Conservation (phyloP, 2,888 invertebrate genomes). For the Bombylius major region DNA sequence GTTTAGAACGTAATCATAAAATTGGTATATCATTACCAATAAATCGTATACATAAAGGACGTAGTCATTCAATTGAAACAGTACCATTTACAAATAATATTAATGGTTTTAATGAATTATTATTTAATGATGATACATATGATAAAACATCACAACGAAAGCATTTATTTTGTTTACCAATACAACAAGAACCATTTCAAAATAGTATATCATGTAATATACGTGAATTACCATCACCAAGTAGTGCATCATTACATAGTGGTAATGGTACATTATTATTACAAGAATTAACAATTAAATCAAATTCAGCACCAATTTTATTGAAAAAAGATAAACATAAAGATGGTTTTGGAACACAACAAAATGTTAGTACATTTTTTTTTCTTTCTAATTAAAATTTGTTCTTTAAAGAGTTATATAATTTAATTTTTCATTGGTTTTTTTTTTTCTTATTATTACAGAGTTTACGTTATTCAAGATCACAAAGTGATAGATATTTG, state of each 20-base stretch:
- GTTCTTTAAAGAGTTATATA: slow-evolving; percentile 12
- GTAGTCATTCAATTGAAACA: slow-evolving; percentile 32
- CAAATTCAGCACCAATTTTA: slow-evolving; percentile 35
- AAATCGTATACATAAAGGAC: slow-evolving; percentile 23
- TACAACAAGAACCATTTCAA: slow-evolving; percentile 35
- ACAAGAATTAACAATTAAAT: slow-evolving; percentile 35
- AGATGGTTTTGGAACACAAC: slow-evolving; percentile 31
- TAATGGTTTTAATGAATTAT: background rate
- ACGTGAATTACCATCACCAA: slow-evolving; percentile 34
- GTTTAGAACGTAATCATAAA: background rate
- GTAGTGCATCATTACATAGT: slow-evolving; percentile 36
- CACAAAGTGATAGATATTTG: slow-evolving; percentile 38
- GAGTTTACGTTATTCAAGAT: slow-evolving; percentile 36
- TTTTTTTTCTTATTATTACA: slow-evolving; percentile 17
- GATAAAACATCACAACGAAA: slow-evolving; percentile 18
- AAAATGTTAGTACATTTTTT: slow-evolving; percentile 27
- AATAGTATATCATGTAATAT: slow-evolving; percentile 24
- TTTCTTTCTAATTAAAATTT: slow-evolving; percentile 1
- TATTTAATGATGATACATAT: background rate
- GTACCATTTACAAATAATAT: slow-evolving; percentile 1
- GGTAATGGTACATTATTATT: slow-evolving; percentile 28
- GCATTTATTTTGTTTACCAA: slow-evolving; percentile 28
- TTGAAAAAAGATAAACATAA: slow-evolving; percentile 31
- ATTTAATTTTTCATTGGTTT: slow-evolving; percentile 1
- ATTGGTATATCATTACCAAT: slow-evolving; percentile 18